Evolutionary conservation across 64 coral and sea anemone species (phyloP).

Genomic region (Stichodactyla helianthus): DNA sequence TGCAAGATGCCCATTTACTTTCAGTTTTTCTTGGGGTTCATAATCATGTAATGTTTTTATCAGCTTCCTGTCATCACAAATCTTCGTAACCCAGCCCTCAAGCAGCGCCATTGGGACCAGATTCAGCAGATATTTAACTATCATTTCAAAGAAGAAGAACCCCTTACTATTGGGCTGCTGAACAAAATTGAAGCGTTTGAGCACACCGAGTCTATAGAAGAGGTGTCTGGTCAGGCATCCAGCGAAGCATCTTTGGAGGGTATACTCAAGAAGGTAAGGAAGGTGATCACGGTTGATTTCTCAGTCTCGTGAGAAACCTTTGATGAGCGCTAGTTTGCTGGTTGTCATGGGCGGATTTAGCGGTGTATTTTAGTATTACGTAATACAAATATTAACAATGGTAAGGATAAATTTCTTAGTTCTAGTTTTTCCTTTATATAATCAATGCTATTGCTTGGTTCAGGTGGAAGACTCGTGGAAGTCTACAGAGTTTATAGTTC

Average conservation of each 20-base stretch:
- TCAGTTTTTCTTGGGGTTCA: no score
- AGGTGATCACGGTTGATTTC: not conserved
- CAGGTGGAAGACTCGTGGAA: slow-evolving; percentile 99
- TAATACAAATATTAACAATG: no score
- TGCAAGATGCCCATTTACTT: no score
- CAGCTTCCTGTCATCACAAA: slow-evolving; percentile 96
- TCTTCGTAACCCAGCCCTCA: slow-evolving; percentile 87
- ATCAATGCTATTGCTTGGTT: not conserved
- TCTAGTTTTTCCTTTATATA: no score
- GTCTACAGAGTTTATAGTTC: slow-evolving; percentile 91
- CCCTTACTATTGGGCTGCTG: slow-evolving; percentile 75
- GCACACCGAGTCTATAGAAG: slow-evolving; percentile 91
- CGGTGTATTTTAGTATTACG: no score
- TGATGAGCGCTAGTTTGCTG: no score
- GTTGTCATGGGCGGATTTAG: no score
- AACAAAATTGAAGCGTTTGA: slow-evolving; percentile 96
- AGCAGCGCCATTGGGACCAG: slow-evolving; percentile 92
- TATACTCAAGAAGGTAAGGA: slow-evolving; percentile 81
- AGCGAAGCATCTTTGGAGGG: slow-evolving; percentile 93
- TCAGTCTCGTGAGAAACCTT: no score
- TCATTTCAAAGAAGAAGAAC: slow-evolving; percentile 97
- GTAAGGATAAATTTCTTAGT: no score
- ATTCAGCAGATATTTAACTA: slow-evolving; percentile 96
- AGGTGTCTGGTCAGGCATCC: slow-evolving; percentile 91
- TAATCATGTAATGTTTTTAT: not conserved